Evolutionary conservation across 2,113 vertebrate species (phyloP).

Genomic region (Nothocercus nigrocapillus): DNA sequence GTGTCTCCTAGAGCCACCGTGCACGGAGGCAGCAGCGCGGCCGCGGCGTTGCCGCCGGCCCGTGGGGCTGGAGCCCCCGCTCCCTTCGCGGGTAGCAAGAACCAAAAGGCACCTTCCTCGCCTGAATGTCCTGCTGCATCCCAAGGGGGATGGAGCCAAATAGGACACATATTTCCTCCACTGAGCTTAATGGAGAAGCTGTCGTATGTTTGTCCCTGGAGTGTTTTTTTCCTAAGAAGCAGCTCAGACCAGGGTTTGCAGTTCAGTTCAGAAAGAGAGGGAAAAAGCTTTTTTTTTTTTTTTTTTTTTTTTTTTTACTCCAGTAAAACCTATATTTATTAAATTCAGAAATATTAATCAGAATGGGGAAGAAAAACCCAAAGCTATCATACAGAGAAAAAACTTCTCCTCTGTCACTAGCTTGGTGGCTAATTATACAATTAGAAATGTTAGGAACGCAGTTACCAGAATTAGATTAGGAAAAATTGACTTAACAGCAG

Average conservation of each 20-base stretch:
- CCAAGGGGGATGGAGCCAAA: too few relatives aligned
- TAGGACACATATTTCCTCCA: too few relatives aligned
- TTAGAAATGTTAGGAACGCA: neutral
- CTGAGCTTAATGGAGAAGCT: too few relatives aligned
- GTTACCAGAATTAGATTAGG: conserved; percentile 5
- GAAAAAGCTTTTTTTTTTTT: neutral
- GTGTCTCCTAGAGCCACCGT: too few relatives aligned
- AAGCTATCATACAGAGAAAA: neutral
- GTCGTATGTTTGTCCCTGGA: neutral
- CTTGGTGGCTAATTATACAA: conserved; percentile 2
- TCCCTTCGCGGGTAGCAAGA: neutral
- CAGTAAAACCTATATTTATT: conserved; percentile 10
- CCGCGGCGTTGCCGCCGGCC: too few relatives aligned
- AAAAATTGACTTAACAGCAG: neutral
- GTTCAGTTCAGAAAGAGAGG: neutral
- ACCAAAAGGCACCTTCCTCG: neutral
- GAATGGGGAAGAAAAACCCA: neutral
- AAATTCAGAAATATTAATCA: neutral
- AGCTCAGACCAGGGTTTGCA: neutral
- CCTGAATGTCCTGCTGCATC: neutral
- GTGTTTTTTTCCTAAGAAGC: neutral
- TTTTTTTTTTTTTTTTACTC: neutral
- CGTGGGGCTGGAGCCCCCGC: too few relatives aligned
- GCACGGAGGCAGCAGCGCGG: too few relatives aligned
- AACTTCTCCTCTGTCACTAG: neutral